These are phyloP conservation scores for Heliconius aoede DNA, from an alignment of 2,888 invertebrate genomes.

Conservation along the genomic window DNA sequence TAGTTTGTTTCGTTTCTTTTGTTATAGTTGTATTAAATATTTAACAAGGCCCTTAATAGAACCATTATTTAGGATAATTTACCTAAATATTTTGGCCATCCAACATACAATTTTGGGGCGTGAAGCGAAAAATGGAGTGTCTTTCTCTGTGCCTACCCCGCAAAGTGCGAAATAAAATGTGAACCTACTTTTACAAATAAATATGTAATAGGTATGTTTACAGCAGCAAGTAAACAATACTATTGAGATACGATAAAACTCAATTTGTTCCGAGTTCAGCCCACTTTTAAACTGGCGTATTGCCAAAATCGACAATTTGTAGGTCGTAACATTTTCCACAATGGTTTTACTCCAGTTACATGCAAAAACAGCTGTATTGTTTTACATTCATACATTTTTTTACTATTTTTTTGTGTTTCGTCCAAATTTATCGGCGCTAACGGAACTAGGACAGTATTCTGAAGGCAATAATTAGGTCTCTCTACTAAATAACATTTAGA, in stretches of 20 bases:
- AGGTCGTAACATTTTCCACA: slow-evolving; percentile 5
- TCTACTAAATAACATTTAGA: neutral
- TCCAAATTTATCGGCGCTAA: neutral
- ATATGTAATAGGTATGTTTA: neutral
- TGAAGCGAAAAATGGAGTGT: neutral
- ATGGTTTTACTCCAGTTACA: slow-evolving; percentile 13
- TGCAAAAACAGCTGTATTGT: slow-evolving; percentile 12
- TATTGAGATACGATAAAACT: slow-evolving; percentile 14
- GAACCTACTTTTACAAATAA: neutral
- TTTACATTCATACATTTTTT: slow-evolving; percentile 11
- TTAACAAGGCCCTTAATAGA: neutral
- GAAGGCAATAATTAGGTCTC: too few relatives aligned
- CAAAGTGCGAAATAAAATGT: neutral
- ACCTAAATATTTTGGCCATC: neutral
- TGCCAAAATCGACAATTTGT: slow-evolving; percentile 27
- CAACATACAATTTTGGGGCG: too few relatives aligned
- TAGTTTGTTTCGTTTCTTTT: slow-evolving; percentile 3
- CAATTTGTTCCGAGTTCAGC: slow-evolving; percentile 25
- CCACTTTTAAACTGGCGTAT: slow-evolving; percentile 34
- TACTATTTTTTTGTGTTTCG: neutral
- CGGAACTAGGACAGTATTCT: too few relatives aligned
- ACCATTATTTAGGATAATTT: neutral
- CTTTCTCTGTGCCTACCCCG: neutral
- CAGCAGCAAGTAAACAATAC: slow-evolving; percentile 15
- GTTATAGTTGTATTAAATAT: neutral